Conservation (phyloP, 2,888 invertebrate genomes). For the Campoplex nolae region DNA sequence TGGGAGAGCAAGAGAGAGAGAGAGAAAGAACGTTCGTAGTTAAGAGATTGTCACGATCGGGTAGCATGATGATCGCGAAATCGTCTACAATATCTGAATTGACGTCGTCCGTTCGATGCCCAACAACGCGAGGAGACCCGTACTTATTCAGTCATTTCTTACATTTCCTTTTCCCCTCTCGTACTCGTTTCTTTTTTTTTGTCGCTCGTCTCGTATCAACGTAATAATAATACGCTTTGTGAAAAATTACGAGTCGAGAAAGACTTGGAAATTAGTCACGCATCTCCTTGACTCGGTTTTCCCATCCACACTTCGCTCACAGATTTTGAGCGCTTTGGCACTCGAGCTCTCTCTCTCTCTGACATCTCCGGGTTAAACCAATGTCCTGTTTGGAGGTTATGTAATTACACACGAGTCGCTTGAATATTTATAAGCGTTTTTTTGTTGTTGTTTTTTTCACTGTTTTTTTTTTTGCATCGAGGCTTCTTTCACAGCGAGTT, state of each 20-base stretch:
- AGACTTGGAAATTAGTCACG: slow-evolving; percentile 4
- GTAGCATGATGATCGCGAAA: slow-evolving; percentile 47
- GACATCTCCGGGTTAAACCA: slow-evolving; percentile 13
- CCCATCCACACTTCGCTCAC: slow-evolving; percentile 6
- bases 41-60: slow-evolving; percentile 60
- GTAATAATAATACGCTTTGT: slow-evolving; percentile 59
- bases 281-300: slow-evolving; percentile 38
- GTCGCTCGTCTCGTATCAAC: slow-evolving; percentile 30
- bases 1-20: slow-evolving; percentile 3
- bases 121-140: slow-evolving; percentile 35
- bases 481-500: background rate
- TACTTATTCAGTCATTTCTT: slow-evolving; percentile 30
- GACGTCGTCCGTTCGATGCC: slow-evolving; percentile 59
- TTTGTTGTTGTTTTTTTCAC: background rate
- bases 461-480: background rate
- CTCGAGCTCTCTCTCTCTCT: slow-evolving; percentile 4
- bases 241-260: slow-evolving; percentile 52
- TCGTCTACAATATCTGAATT: slow-evolving; percentile 50
- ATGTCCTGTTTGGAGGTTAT: background rate
- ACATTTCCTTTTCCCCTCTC: slow-evolving; percentile 8
- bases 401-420: background rate
- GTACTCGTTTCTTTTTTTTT: background rate
- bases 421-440: background rate
- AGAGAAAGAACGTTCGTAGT: slow-evolving; percentile 4
- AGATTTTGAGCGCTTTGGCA: slow-evolving; percentile 6